These are phyloP conservation scores for Proctacanthus coquilletti DNA, from an alignment of 1,140 invertebrate species.

Conservation along the genomic window DNA sequence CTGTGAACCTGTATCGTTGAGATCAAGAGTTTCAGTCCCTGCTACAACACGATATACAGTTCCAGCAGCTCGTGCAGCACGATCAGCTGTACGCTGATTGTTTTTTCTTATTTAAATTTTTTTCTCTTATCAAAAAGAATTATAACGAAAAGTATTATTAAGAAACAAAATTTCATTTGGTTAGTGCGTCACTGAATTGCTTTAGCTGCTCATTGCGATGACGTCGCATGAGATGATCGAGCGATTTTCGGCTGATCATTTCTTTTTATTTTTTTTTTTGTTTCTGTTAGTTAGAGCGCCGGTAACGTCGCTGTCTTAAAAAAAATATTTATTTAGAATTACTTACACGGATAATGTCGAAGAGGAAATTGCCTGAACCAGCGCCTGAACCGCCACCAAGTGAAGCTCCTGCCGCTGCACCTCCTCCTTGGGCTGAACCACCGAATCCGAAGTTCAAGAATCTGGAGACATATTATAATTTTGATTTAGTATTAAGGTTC, in stretches of 20 bases:
- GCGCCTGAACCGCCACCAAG: slow-evolving; percentile 40
- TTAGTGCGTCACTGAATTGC: too few relatives aligned
- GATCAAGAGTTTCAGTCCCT: slow-evolving; percentile 56
- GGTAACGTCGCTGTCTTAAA: not conserved
- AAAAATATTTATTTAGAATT: slow-evolving; percentile 7
- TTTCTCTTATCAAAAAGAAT: too few relatives aligned
- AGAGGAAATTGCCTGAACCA: slow-evolving; percentile 71
- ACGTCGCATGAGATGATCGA: too few relatives aligned
- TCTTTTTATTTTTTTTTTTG: too few relatives aligned
- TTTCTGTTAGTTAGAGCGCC: too few relatives aligned
- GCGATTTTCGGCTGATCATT: too few relatives aligned
- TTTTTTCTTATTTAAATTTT: slow-evolving; percentile 11
- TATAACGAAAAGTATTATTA: too few relatives aligned
- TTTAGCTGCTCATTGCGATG: too few relatives aligned
- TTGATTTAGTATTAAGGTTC: too few relatives aligned
- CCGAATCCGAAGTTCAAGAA: slow-evolving; percentile 54
- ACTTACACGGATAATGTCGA: slow-evolving; percentile 73
- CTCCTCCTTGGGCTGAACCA: slow-evolving; percentile 31
- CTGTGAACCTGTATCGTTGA: slow-evolving; percentile 1
- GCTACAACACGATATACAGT: slow-evolving; percentile 59
- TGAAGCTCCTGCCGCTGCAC: slow-evolving; percentile 28
- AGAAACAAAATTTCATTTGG: too few relatives aligned
- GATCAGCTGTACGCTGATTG: slow-evolving; percentile 53
- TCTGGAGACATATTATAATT: too few relatives aligned
- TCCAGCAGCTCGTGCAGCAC: slow-evolving; percentile 56